Evolutionary conservation across 2,113 vertebrate genomes (phyloP).

Genomic region (Urocynchramus pylzowi): DNA sequence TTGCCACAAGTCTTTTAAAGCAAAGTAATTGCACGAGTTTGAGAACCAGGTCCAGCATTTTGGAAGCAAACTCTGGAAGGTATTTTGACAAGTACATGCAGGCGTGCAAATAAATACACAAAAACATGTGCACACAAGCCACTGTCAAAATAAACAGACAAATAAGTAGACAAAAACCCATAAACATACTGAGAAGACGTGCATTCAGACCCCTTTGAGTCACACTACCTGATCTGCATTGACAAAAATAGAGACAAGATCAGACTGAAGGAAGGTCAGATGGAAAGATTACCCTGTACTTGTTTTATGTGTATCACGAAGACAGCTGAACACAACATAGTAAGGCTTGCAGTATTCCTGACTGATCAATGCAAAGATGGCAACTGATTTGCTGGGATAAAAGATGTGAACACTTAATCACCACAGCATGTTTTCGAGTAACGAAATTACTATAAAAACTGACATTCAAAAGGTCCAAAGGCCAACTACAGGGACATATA

Average conservation of each 20-base stretch:
- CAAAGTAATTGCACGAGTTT: neutral
- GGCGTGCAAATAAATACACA: slow-evolving; percentile 45
- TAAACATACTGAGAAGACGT: slow-evolving; percentile 8
- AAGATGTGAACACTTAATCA: slow-evolving; percentile 57
- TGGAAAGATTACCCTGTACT: slow-evolving; percentile 16
- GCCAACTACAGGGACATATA: slow-evolving; percentile 60
- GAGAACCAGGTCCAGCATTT: neutral
- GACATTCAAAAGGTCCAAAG: slow-evolving; percentile 58
- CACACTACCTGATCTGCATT: slow-evolving; percentile 26
- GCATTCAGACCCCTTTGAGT: slow-evolving; percentile 34
- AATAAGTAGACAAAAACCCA: neutral
- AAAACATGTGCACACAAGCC: neutral
- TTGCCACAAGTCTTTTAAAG: neutral
- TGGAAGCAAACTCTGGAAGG: slow-evolving; percentile 12
- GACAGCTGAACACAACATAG: slow-evolving; percentile 49
- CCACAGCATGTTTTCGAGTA: slow-evolving; percentile 54
- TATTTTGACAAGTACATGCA: slow-evolving; percentile 36
- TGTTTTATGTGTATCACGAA: neutral
- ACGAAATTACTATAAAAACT: slow-evolving; percentile 42
- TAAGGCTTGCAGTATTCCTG: slow-evolving; percentile 55
- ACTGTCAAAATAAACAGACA: neutral
- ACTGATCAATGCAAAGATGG: slow-evolving; percentile 44
- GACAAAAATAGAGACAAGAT: slow-evolving; percentile 41
- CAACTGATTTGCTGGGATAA: slow-evolving; percentile 42
- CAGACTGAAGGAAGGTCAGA: slow-evolving; percentile 28